These are phyloP conservation scores for Catagonus wagneri DNA, from an alignment of 2,113 vertebrate genomes.

Conservation along the genomic window DNA sequence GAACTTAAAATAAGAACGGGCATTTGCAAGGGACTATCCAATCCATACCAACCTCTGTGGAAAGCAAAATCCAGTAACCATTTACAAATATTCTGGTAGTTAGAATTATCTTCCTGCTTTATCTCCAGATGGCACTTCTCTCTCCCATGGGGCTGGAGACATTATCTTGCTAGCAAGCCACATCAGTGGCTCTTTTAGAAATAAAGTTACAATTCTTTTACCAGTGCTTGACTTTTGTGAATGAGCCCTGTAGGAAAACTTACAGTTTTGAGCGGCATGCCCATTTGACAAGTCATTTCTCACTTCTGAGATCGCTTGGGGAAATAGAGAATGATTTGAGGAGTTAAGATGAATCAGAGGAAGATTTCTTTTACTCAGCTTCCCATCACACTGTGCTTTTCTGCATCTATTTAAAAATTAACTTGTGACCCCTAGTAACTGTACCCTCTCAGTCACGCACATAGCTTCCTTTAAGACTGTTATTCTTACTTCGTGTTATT, in stretches of 20 bases:
- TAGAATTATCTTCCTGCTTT: background rate
- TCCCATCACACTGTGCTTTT: slow-evolving; percentile 51
- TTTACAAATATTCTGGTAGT: background rate
- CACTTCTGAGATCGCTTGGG: slow-evolving; percentile 63
- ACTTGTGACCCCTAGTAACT: slow-evolving; percentile 50
- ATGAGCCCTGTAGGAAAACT: slow-evolving; percentile 63
- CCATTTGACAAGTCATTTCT: slow-evolving; percentile 73
- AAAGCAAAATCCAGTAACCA: background rate
- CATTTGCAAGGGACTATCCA: background rate
- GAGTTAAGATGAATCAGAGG: slow-evolving; percentile 76
- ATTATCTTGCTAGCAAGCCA: background rate
- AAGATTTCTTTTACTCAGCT: slow-evolving; percentile 71
- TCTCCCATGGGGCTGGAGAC: background rate
- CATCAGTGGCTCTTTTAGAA: background rate
- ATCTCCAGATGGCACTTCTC: background rate
- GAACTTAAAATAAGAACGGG: background rate
- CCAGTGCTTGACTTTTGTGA: slow-evolving; percentile 70
- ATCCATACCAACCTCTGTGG: background rate
- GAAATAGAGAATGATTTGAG: slow-evolving; percentile 65
- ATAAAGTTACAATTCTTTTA: slow-evolving; percentile 20
- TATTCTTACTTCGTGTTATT: background rate
- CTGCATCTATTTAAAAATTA: slow-evolving; percentile 68
- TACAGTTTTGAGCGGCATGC: background rate
- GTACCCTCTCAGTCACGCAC: slow-evolving; percentile 60
- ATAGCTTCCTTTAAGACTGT: background rate